Evolutionary conservation across 1,140 invertebrate genomes (phyloP), one percentile per base, ranked within the genome.

Genomic region (Oppia nitens): DNA sequence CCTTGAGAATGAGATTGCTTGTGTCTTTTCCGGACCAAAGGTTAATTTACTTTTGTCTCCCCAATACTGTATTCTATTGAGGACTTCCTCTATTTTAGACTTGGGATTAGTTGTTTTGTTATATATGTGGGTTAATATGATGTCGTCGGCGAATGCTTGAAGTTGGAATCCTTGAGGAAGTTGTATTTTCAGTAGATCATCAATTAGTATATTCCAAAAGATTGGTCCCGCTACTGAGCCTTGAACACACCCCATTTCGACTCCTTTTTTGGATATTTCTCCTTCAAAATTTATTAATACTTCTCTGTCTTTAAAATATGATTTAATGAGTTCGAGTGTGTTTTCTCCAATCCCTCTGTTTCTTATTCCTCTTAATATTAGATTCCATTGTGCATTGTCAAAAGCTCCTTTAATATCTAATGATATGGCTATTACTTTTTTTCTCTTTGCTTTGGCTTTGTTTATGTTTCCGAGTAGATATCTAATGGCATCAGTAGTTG

Each of bases 171-270:
- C 14, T 60, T 40, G 4, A 12, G 60, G 4, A 12, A 60, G 59
- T 49, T 9, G 11, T 32, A 48, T 3, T 60, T 60, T 23, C 27
- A 60, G 59, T 9, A 61, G 14, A 11, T 11, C 26, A 50, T 60
- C 59, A 60, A 47, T 62, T 3, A 60, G 3, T 20, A 60, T 52
- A 27, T 60, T 60, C 59, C 59, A 60, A 21, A 60, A 62, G 14
- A 3, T 11, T 62, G 59, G 59, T 4, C 60, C 60, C 14, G 60
- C 56, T 3, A 20, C 40, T 12, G 60, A 63, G 4, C 59, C 59
- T 29, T 60, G 59, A 50, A 29, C 11, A 27, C 59, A 60, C 4
- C 59, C 59, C 29, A n/a, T 60, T 4, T 3, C 3, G 4, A 50
- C 3, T 12, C 3, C 20, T 40, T 61, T 61, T 17, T 17, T 50